Evolutionary conservation across 2,888 invertebrate genomes (phyloP).

Genomic region (Ceramica pisi): DNA sequence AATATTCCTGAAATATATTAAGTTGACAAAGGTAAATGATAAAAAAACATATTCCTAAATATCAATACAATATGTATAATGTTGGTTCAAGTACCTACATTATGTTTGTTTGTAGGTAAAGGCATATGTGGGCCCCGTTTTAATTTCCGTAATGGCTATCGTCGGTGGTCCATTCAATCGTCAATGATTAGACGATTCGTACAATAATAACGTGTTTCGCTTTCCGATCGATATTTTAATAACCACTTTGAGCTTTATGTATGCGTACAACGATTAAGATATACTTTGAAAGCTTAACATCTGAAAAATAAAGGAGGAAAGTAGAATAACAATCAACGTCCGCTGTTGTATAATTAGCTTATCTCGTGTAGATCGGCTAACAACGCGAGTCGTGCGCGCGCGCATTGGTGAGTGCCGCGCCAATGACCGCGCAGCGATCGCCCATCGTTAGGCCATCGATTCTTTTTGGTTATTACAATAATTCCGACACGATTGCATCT

Average conservation of each 20-base stretch:
- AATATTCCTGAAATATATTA: constrained; percentile 20
- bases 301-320: constrained; percentile 83
- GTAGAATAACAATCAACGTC: constrained; percentile 82
- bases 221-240: constrained; percentile 80
- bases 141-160: constrained; percentile 78
- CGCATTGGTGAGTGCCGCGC: constrained; percentile 87
- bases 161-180: constrained; percentile 78
- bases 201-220: constrained; percentile 78
- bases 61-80: constrained; percentile 27
- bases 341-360: constrained; percentile 86
- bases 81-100: constrained; percentile 8
- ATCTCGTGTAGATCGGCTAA: constrained; percentile 85
- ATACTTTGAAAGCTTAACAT: constrained; percentile 78
- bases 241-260: constrained; percentile 74
- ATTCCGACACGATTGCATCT: constrained; percentile 88
- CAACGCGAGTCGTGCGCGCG: constrained; percentile 82
- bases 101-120: constrained; percentile 35
- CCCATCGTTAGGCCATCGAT: constrained; percentile 86
- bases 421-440: constrained; percentile 84
- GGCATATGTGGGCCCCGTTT: constrained; percentile 69
- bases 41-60: constrained; percentile 37
- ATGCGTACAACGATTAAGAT: constrained; percentile 65
- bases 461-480: constrained; percentile 91
- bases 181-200: constrained; percentile 76
- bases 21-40: constrained; percentile 36